A percentile compares a stretch with the other conserved stretches of the same genome.
These are phyloP conservation scores for Danio choprae DNA, from an alignment of 2,797 vertebrate genomes.

Conservation along the genomic window DNA sequence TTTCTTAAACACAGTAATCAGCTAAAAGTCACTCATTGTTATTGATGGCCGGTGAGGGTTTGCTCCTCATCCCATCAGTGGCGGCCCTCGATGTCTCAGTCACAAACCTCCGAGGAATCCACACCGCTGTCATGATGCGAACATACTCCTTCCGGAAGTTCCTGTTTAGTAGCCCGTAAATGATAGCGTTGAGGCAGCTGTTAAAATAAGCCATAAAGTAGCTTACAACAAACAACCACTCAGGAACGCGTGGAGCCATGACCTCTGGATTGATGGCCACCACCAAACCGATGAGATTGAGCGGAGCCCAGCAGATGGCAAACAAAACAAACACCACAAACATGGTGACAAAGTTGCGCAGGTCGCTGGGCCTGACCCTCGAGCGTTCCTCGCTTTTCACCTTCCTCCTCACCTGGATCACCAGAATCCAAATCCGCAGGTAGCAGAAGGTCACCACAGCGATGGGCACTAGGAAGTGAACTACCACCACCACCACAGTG, in stretches of 20 bases:
- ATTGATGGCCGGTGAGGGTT: conserved; percentile 77
- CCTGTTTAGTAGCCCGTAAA: conserved; percentile 84
- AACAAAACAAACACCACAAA: conserved; percentile 87
- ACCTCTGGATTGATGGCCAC: conserved; percentile 80
- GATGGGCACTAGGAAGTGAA: conserved; percentile 86
- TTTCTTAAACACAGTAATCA: conserved; percentile 20
- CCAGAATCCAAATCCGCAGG: conserved; percentile 84
- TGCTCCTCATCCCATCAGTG: conserved; percentile 78
- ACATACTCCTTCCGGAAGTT: conserved; percentile 87
- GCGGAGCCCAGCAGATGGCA: conserved; percentile 85
- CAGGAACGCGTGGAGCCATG: conserved; percentile 75
- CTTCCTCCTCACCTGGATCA: conserved; percentile 81
- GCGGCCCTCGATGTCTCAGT: conserved; percentile 78
- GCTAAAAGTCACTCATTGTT: conserved; percentile 70
- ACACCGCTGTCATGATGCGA: conserved; percentile 80
- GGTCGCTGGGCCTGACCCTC: conserved; percentile 78
- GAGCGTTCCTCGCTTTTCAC: conserved; percentile 78
- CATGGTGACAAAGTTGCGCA: conserved; percentile 86
- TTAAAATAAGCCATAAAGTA: conserved; percentile 88
- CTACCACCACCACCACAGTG: conserved; percentile 81
- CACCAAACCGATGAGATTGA: conserved; percentile 83
- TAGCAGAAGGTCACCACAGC: conserved; percentile 86
- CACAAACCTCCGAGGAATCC: conserved; percentile 78
- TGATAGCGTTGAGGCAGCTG: conserved; percentile 85
- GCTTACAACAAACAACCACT: conserved; percentile 84